These are phyloP conservation scores for Scopus umbretta DNA, from an alignment of 2,113 vertebrate genomes.

Conservation along the genomic window DNA sequence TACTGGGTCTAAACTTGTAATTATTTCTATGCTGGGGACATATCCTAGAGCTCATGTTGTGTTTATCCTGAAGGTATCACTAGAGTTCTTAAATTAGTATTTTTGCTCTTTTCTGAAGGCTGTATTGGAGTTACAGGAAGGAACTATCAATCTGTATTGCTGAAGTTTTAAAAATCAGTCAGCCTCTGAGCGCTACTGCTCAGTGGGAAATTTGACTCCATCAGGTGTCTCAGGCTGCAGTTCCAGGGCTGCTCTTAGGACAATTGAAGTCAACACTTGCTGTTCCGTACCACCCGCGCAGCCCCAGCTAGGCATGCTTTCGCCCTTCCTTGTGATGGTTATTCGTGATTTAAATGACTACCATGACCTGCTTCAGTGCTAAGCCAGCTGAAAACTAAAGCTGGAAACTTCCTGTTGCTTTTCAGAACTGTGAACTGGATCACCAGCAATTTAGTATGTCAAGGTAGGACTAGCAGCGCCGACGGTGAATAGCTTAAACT, in stretches of 20 bases:
- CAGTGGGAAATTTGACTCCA: not conserved
- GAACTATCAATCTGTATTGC: not conserved
- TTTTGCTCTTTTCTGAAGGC: not conserved
- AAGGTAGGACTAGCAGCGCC: not conserved
- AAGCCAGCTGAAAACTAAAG: not conserved
- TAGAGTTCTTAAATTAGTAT: not conserved
- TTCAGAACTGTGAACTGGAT: not conserved
- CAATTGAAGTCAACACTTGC: not conserved
- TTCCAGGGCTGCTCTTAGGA: not conserved
- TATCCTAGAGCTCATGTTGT: not conserved
- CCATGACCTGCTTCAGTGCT: not conserved
- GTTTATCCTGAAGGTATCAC: not conserved
- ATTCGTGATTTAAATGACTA: not conserved
- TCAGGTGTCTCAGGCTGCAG: not conserved
- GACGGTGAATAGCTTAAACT: not conserved
- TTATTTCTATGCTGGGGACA: not conserved
- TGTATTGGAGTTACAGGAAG: not conserved
- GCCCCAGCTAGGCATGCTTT: not conserved
- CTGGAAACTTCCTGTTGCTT: not conserved
- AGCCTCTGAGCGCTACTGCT: not conserved
- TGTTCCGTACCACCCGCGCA: not conserved
- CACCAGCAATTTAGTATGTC: fast-evolving
- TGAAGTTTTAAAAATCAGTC: not conserved
- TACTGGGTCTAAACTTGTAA: not conserved
- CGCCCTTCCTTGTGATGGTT: not conserved